These are phyloP conservation scores for Amphiura filiformis DNA, from an alignment of 35 echinoderm and acorn worm genomes.

Conservation along the genomic window DNA sequence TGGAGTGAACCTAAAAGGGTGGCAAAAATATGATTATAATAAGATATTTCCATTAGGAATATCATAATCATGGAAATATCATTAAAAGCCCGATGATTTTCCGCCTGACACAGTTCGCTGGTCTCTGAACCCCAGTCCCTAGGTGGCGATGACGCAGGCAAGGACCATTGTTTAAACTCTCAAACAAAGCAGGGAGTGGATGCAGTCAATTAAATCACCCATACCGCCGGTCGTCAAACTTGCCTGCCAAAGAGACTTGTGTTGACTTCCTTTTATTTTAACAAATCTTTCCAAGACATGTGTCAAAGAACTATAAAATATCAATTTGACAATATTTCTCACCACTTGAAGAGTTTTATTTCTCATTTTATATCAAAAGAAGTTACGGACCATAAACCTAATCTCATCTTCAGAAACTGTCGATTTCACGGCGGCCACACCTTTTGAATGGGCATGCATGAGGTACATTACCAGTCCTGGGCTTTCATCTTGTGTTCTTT, in stretches of 20 bases:
- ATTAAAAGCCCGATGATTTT: background rate
- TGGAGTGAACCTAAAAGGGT: background rate
- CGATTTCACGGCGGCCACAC: background rate
- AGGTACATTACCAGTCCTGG: background rate
- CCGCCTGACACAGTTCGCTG: background rate
- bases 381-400: background rate
- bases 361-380: background rate
- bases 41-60: background rate
- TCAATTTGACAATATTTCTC: no score
- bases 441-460: background rate
- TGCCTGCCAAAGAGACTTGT: background rate
- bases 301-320: background rate
- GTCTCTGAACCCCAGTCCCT: constrained; percentile 3
- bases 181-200: background rate
- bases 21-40: constrained; percentile 5
- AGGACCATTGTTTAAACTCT: background rate
- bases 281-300: background rate
- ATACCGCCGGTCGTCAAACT: background rate
- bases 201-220: background rate
- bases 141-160: background rate
- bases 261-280: background rate
- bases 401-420: background rate
- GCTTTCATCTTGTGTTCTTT: background rate
- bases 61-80: constrained; percentile 11
- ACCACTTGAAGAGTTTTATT: no score